These are phyloP conservation scores for Incurvaria masculella DNA, from an alignment of 2,888 invertebrate genomes.

Conservation along the genomic window DNA sequence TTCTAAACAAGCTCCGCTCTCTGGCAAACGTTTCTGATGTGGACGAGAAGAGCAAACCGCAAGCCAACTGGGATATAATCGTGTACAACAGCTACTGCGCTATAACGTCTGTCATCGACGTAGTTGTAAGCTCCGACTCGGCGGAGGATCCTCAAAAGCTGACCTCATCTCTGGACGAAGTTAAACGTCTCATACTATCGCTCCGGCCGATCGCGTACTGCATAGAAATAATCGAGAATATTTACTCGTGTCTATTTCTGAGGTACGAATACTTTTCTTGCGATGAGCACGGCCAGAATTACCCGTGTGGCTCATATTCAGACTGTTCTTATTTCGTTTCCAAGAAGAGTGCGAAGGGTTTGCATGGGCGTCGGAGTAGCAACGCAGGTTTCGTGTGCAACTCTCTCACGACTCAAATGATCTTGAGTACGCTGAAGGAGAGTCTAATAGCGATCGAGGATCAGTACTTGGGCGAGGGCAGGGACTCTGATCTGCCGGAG, in stretches of 20 bases:
- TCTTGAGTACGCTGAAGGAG: conserved; percentile 55
- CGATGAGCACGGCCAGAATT: conserved; percentile 45
- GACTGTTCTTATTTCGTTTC: conserved; percentile 51
- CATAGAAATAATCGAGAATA: conserved; percentile 66
- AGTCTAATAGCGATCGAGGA: conserved; percentile 50
- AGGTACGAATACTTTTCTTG: conserved; percentile 60
- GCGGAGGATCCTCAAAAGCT: conserved; percentile 33
- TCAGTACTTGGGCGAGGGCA: conserved; percentile 24
- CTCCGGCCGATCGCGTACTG: conserved; percentile 46
- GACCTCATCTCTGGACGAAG: conserved; percentile 40
- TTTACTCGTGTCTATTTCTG: conserved; percentile 68
- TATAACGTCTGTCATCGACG: conserved; percentile 46
- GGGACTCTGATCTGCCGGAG: conserved; percentile 26
- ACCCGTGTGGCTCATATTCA: conserved; percentile 41
- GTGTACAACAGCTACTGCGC: conserved; percentile 53
- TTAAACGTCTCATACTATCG: conserved; percentile 44
- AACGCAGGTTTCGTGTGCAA: conserved; percentile 57
- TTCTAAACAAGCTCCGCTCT: conserved; percentile 33
- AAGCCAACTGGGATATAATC: conserved; percentile 42
- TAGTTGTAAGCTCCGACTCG: conserved; percentile 37
- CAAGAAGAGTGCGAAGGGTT: conserved; percentile 33
- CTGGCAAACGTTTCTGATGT: conserved; percentile 26
- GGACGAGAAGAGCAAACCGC: conserved; percentile 22
- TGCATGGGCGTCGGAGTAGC: conserved; percentile 26
- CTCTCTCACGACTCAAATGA: conserved; percentile 55